Evolutionary conservation across 2,113 vertebrate species (phyloP).

Genomic region (Cairina moschata): DNA sequence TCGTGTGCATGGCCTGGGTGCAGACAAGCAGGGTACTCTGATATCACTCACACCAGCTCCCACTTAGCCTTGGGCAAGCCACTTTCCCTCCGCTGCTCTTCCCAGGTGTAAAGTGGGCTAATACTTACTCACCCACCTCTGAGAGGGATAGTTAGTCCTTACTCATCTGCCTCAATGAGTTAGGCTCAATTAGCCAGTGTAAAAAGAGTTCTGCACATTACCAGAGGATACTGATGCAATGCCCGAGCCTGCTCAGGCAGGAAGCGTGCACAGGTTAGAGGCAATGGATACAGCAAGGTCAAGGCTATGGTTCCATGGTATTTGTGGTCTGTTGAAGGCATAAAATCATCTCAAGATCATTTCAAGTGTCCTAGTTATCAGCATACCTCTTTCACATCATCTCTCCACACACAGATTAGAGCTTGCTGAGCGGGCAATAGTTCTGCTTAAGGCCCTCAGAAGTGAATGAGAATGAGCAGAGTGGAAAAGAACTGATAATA

Average conservation of each 20-base stretch:
- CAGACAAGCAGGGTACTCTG: background rate
- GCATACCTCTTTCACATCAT: background rate
- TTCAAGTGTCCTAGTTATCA: background rate
- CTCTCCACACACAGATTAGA: background rate
- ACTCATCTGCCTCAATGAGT: background rate
- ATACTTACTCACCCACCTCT: background rate
- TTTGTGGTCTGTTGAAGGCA: background rate
- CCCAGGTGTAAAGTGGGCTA: background rate
- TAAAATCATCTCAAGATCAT: background rate
- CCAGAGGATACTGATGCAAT: slow-evolving; percentile 11
- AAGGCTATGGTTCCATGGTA: background rate
- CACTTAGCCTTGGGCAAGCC: background rate
- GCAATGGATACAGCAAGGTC: background rate
- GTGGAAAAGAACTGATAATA: background rate
- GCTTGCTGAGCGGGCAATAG: background rate
- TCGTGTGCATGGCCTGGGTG: fast-evolving
- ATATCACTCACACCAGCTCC: background rate
- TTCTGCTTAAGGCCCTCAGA: background rate
- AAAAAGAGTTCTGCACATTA: background rate
- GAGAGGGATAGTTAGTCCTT: background rate
- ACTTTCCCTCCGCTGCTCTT: slow-evolving; percentile 36
- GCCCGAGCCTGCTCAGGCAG: background rate
- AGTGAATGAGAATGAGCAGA: background rate
- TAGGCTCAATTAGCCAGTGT: slow-evolving; percentile 6
- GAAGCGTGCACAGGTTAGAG: background rate